Base-by-base conservation (phyloP, 2,888 invertebrate species). In the Tyria jacobaeae region DNA sequence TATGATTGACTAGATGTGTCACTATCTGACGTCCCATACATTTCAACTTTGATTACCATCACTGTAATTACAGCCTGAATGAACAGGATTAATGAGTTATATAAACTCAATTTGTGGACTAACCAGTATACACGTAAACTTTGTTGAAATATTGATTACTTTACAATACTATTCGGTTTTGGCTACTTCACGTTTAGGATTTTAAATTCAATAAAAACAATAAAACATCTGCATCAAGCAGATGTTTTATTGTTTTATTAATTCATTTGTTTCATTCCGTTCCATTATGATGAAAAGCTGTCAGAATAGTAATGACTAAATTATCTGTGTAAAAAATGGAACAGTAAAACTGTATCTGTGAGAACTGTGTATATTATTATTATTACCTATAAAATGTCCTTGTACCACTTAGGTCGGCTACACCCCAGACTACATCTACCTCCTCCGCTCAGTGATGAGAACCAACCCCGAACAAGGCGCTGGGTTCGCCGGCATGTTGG, bases 401-500 rank as follows among this genome's bases (percentile, higher is more conserved):
- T 17, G 3, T 41, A 1, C 21, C 51, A n/a, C 0, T 0, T 68
- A 94, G 94, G 95, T 95, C 0, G 97, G 97, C 69, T 99, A 99
- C 91, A 98, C 98, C 0, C 99, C 99, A 0, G 99, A 99, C 91
- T 99, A 99, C 91, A 96, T 99, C 75, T 99, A 97, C 94, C 95
- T 99, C 37, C 94, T 99, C 76, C 96, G 99, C 52, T 98, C 98
- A 66, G 98, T 99, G 51, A 99, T 99, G 98, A 96, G 99, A 59
- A 97, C 98, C 49, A 99, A 98, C 92, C 99, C 99, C 0, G 99
- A 99, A 79, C 99, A 99, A 89, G 99, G 99, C 14, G 97, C 98
- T 0, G 96, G 96, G 3, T 99, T 99, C 86, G 98, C 98, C 0
- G 97, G 98, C 79, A 99, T 99, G 99, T 94, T 99, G 71, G 99